A percentile compares a stretch with the other conserved stretches of the same genome.
phyloP scores from a whole-genome alignment of 2,113 vertebrate species.

The Circaetus cinerascens region DNA sequence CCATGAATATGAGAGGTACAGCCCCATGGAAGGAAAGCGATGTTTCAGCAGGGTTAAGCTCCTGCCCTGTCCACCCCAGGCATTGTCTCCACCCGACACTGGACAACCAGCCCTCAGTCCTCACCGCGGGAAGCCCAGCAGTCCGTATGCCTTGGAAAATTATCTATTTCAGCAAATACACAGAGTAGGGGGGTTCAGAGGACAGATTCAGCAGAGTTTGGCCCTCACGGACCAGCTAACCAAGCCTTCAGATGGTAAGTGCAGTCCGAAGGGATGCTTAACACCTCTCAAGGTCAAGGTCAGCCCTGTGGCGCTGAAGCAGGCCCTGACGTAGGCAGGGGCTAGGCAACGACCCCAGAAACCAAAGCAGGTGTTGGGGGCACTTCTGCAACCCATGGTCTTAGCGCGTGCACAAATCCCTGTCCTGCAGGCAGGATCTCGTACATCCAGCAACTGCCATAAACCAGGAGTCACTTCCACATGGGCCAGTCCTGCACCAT shows the following conservation, averaged over 20 bases:
- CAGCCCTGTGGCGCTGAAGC: neutral
- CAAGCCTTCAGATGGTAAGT: neutral
- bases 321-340: neutral
- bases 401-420: neutral
- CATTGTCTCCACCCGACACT: accelerated
- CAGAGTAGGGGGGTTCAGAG: neutral
- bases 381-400: neutral
- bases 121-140: accelerated
- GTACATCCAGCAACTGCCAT: neutral
- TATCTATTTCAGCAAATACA: neutral
- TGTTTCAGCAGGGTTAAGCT: neutral
- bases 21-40: neutral
- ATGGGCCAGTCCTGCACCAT: neutral
- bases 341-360: neutral
- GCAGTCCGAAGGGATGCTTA: neutral
- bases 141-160: neutral
- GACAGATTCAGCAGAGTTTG: neutral
- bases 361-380: neutral
- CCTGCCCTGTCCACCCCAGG: neutral
- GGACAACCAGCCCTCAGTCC: neutral
- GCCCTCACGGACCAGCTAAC: neutral
- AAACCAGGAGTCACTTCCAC: neutral
- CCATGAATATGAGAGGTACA: neutral
- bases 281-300: neutral
- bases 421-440: neutral